Conservation (phyloP, 1,140 invertebrate genomes). For the Brachionus sp. region DNA sequence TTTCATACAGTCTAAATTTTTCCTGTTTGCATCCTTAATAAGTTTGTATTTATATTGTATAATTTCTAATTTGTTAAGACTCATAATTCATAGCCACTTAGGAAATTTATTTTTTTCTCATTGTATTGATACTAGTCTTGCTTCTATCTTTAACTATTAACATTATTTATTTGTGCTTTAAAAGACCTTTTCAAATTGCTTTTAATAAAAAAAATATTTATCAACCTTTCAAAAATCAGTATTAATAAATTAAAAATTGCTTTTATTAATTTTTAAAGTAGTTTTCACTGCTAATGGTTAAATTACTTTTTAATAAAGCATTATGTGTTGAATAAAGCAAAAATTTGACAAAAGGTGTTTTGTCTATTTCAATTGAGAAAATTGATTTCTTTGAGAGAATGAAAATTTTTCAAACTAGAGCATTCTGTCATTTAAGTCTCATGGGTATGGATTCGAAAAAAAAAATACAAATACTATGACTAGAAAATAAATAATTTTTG, state of each 20-base stretch:
- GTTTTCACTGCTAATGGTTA: not conserved
- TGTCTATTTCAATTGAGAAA: not conserved
- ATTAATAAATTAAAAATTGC: no score
- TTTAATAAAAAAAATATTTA: conserved; percentile 3
- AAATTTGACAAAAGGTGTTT: not conserved
- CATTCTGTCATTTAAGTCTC: not conserved
- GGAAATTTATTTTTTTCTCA: not conserved
- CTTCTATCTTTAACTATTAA: not conserved
- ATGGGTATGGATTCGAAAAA: not conserved
- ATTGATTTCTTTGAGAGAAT: not conserved
- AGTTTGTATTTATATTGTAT: not conserved
- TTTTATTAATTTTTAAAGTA: not conserved
- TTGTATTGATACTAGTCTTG: not conserved
- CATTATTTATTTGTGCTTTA: not conserved
- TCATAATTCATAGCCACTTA: not conserved
- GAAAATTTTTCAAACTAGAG: not conserved
- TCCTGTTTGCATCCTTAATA: not conserved
- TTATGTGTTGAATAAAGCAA: not conserved
- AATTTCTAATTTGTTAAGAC: not conserved
- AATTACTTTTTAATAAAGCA: not conserved
- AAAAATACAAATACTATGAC: not conserved
- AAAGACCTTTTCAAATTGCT: not conserved
- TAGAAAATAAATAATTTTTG: no score
- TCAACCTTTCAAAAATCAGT: not conserved
- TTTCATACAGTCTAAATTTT: not conserved